Evolutionary conservation across 2,797 vertebrate species (phyloP).

Genomic region (Pteropus rufus): DNA sequence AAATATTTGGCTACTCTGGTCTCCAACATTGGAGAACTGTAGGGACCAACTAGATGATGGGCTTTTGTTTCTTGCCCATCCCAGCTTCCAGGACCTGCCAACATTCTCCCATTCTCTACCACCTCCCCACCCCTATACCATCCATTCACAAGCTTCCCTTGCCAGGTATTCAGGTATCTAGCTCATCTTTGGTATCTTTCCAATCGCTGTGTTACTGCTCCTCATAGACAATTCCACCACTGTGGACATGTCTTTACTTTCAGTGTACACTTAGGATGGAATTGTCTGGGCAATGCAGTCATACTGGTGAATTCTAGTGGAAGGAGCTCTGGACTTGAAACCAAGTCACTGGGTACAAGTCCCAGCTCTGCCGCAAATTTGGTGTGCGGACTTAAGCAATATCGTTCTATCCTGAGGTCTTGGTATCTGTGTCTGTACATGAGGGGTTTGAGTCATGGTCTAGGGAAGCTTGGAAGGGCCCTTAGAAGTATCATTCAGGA

Average conservation of each 20-base stretch:
- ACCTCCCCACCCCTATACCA: background rate
- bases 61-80: background rate
- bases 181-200: background rate
- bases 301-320: background rate
- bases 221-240: background rate
- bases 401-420: background rate
- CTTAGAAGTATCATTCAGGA: constrained; percentile 4
- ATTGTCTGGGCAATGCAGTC: background rate
- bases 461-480: background rate
- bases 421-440: background rate
- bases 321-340: background rate
- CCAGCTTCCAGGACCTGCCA: background rate
- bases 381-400: background rate
- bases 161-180: background rate
- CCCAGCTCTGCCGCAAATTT: background rate
- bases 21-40: constrained; percentile 5
- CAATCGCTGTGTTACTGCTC: background rate
- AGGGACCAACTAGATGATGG: background rate
- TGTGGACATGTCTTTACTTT: background rate
- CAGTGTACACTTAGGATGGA: constrained; percentile 11
- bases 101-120: background rate
- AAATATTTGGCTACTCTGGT: background rate
- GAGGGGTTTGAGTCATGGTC: background rate
- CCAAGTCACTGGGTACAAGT: background rate
- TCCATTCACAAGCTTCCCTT: background rate